Evolutionary conservation across 2,797 vertebrate genomes (phyloP), one percentile per base, ranked within the genome.

Genomic region (Brotula barbata): DNA sequence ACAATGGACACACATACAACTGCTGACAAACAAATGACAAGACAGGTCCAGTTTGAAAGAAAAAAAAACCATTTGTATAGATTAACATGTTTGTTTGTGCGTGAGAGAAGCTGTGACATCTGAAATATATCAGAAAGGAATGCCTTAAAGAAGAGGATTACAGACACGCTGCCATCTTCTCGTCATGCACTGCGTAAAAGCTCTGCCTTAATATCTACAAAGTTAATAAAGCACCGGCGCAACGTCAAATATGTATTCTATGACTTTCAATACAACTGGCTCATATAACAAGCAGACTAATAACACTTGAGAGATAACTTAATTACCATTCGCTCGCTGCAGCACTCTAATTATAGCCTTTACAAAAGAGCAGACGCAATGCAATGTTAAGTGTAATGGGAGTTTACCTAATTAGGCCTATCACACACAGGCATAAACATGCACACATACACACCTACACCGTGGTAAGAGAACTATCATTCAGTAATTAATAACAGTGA

Each of bases 331-430:
- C 75, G 71, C 82, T 83, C 82, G 80, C 55, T 19, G 23, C 64
- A 56, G 72, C 49, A 7, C 77, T 78, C 69, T 84, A 84, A 89
- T 89, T 85, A 88, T 73, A 85, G 82, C 71, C 70, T 84, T 75
- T 81, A 87, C 79, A 88, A 88, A 87, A 87, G 85, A 85, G 83
- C 81, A 64, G 77, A 81, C 74, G 83, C 87, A 88, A 88, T 86
- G 83, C 80, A 80, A 80, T 86, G 88, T 87, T 82, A 87, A 89
- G 82, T 87, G 80, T 80, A 88, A 88, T 88, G 83, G 66, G 75
- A 83, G 81, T 87, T 87, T 81, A 85, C 77, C 81, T 87, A 89
- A 89, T 89, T 89, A 86, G 64, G 75, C 50, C 77, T 28, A 76
- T 80, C 77, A 57, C 75, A 77, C 73, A 77, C 55, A 58, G n/a